Conservation (phyloP, 1,140 invertebrate species). For the Eulimnadia texana region DNA sequence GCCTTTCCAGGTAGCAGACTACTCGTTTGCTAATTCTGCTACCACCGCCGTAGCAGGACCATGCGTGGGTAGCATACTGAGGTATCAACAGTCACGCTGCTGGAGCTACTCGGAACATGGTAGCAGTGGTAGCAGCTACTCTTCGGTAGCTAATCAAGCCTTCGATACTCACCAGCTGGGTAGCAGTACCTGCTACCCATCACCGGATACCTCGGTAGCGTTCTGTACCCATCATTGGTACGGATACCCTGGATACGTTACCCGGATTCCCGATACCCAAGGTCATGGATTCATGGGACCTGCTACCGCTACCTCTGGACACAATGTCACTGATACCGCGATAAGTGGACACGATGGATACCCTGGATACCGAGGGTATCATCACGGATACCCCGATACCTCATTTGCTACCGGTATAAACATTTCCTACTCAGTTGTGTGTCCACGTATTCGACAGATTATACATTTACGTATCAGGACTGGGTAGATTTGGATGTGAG, state of each 20-base stretch:
- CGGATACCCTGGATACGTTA: conserved; percentile 41
- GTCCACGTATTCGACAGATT: not conserved
- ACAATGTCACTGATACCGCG: conserved; percentile 43
- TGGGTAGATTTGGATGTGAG: too few species aligned
- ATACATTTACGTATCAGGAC: not conserved
- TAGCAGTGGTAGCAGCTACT: too few species aligned
- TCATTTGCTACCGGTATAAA: not conserved
- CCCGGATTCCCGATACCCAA: conserved; percentile 25
- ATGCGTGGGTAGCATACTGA: too few species aligned
- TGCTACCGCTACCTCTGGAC: conserved; percentile 40
- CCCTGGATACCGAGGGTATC: conserved; percentile 50
- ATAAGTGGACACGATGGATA: conserved; percentile 48
- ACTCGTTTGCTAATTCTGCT: too few species aligned
- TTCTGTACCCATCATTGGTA: conserved; percentile 24
- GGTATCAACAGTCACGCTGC: too few species aligned
- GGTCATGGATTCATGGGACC: conserved; percentile 19
- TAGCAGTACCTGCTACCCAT: not conserved
- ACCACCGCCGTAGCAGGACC: too few species aligned
- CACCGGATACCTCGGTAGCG: conserved; percentile 22
- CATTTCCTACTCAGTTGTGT: not conserved
- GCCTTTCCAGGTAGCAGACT: too few species aligned
- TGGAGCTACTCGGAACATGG: too few species aligned
- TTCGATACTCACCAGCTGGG: not conserved
- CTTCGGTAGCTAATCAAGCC: too few species aligned
- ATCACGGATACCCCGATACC: conserved; percentile 46